Evolutionary conservation across 2,888 invertebrate genomes (phyloP).

Genomic region (Gandaritis pyraliata): DNA sequence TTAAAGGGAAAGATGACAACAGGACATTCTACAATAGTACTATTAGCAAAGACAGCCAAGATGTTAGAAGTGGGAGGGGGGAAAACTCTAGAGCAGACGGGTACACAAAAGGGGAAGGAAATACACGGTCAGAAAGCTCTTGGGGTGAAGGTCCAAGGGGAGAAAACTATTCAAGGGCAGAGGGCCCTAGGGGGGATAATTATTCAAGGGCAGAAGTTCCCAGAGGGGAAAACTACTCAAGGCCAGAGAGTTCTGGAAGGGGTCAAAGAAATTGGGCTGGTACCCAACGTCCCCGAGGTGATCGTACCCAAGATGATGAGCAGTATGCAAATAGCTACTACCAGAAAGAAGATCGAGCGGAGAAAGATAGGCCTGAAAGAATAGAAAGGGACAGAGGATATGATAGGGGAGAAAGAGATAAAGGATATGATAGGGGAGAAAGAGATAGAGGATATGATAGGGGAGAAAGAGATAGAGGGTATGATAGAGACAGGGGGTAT

Average conservation of each 20-base stretch:
- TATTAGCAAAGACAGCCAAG: conserved; percentile 67
- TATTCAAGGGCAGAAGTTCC: neutral
- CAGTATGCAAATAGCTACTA: conserved; percentile 72
- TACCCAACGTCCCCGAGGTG: conserved; percentile 65
- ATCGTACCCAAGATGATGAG: conserved; percentile 72
- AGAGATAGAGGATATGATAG: conserved; percentile 38
- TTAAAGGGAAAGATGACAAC: conserved; percentile 69
- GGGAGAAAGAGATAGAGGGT: conserved; percentile 38
- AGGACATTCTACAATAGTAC: conserved; percentile 75
- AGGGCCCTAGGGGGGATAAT: conserved; percentile 3
- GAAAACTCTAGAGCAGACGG: conserved; percentile 37
- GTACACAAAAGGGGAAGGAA: conserved; percentile 19
- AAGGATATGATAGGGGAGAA: conserved; percentile 20
- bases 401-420: conserved; percentile 36
- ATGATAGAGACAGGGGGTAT: conserved; percentile 25
- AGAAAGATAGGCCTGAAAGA: conserved; percentile 26
- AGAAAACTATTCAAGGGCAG: conserved; percentile 25
- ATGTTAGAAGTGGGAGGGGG: conserved; percentile 64
- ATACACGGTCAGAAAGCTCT: conserved; percentile 14
- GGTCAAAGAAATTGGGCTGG: conserved; percentile 64
- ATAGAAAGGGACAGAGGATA: conserved; percentile 19
- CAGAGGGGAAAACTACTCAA: conserved; percentile 14
- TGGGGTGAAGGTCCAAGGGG: conserved; percentile 10
- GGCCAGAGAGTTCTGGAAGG: conserved; percentile 51
- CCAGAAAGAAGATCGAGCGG: conserved; percentile 49